Conservation (phyloP, 2,797 vertebrate genomes). For the Mallotus villosus region DNA sequence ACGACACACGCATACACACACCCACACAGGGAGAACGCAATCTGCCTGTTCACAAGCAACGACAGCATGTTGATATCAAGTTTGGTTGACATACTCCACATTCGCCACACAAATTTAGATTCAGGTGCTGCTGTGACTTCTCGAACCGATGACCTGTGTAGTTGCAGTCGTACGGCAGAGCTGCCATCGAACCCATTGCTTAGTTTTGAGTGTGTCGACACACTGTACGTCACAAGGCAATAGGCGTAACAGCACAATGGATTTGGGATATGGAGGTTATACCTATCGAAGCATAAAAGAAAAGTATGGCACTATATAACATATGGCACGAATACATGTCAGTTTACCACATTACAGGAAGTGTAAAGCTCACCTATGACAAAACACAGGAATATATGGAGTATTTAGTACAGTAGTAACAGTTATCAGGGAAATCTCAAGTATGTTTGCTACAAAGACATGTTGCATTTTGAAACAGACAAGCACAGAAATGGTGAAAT, state of each 20-base stretch:
- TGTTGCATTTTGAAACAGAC: slow-evolving; percentile 34
- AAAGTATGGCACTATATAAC: slow-evolving; percentile 56
- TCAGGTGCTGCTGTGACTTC: slow-evolving; percentile 30
- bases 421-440: slow-evolving; percentile 31
- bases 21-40: slow-evolving; percentile 53
- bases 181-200: slow-evolving; percentile 40
- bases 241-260: slow-evolving; percentile 63
- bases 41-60: slow-evolving; percentile 49
- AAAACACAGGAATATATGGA: slow-evolving; percentile 32
- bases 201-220: slow-evolving; percentile 33
- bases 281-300: slow-evolving; percentile 24
- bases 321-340: slow-evolving; percentile 57
- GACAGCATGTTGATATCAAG: slow-evolving; percentile 44
- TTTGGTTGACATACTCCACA: slow-evolving; percentile 24
- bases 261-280: slow-evolving; percentile 54
- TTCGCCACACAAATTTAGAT: slow-evolving; percentile 5
- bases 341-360: slow-evolving; percentile 38
- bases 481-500: slow-evolving; percentile 16
- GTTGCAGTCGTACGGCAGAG: slow-evolving; percentile 39
- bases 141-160: slow-evolving; percentile 33
- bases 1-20: slow-evolving; percentile 10
- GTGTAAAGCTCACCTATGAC: slow-evolving; percentile 37
- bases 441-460: slow-evolving; percentile 25
- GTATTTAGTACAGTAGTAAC: slow-evolving; percentile 12
- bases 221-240: slow-evolving; percentile 59